Evolutionary conservation across 2,113 vertebrate species (phyloP).

Genomic region (Cichladusa arquata): DNA sequence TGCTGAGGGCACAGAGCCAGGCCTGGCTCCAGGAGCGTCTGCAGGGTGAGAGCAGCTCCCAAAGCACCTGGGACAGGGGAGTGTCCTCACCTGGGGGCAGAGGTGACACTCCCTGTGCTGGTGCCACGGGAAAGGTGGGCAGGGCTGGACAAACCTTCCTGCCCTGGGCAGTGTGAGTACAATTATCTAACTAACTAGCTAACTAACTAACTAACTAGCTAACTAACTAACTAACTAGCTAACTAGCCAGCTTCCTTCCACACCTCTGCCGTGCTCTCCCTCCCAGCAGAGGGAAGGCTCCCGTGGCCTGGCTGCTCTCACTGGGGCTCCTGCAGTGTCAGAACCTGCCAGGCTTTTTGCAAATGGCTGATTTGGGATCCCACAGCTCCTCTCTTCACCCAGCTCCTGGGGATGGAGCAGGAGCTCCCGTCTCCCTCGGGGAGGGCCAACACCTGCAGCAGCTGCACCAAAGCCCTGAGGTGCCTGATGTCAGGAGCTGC

Average conservation of each 20-base stretch:
- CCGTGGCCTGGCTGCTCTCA: not conserved
- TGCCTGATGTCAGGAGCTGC: not conserved
- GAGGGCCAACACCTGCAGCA: not conserved
- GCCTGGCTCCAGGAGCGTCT: not conserved
- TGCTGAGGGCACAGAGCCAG: not conserved
- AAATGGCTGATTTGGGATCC: not conserved
- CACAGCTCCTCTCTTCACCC: not conserved
- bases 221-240: too few relatives aligned
- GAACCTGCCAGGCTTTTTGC: not conserved
- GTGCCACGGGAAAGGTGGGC: accelerated
- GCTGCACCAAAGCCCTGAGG: not conserved
- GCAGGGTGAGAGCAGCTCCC: not conserved
- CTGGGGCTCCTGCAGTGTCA: not conserved
- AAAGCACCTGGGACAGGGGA: accelerated
- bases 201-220: too few relatives aligned
- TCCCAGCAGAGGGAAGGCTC: not conserved
- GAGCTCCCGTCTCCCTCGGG: not conserved
- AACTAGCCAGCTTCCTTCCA: not conserved
- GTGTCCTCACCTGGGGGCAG: not conserved
- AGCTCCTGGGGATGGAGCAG: not conserved
- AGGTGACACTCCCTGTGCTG: accelerated
- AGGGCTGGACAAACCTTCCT: not conserved
- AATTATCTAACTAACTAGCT: too few relatives aligned
- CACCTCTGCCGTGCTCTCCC: accelerated
- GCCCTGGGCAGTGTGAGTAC: accelerated